A percentile compares a stretch with the other conserved stretches of the same genome.
These are phyloP conservation scores for Polypedilum pembai DNA, from an alignment of 1,140 invertebrate genomes.

Conservation along the genomic window DNA sequence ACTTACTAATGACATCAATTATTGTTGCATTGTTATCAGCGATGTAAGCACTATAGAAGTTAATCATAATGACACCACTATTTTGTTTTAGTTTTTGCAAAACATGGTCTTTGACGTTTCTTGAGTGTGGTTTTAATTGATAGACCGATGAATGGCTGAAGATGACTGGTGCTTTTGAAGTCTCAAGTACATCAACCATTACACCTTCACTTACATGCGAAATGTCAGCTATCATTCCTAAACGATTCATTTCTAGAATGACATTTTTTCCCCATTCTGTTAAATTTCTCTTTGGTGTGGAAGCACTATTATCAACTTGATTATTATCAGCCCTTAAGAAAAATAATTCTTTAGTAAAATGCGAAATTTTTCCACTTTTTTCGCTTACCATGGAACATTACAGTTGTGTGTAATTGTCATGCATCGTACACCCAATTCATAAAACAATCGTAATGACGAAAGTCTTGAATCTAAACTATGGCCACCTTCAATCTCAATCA, in stretches of 20 bases:
- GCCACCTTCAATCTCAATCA: slow-evolving; percentile 79
- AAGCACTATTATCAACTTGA: slow-evolving; percentile 42
- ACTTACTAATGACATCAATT: slow-evolving; percentile 43
- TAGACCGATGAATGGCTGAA: slow-evolving; percentile 77
- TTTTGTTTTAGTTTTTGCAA: slow-evolving; percentile 54
- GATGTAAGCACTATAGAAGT: slow-evolving; percentile 51
- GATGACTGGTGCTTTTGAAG: slow-evolving; percentile 69
- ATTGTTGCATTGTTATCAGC: slow-evolving; percentile 50
- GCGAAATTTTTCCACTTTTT: too few species aligned
- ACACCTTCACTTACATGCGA: slow-evolving; percentile 71
- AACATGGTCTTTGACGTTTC: slow-evolving; percentile 73
- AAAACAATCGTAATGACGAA: slow-evolving; percentile 73
- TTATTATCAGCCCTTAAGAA: slow-evolving; percentile 49
- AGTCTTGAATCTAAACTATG: slow-evolving; percentile 79
- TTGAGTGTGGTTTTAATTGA: slow-evolving; percentile 62
- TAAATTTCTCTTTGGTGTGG: slow-evolving; percentile 56
- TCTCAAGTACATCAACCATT: slow-evolving; percentile 63
- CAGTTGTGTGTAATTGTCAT: slow-evolving; percentile 74
- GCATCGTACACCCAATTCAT: slow-evolving; percentile 73
- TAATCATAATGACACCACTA: slow-evolving; percentile 57
- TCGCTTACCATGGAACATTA: slow-evolving; percentile 59
- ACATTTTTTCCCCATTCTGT: slow-evolving; percentile 49
- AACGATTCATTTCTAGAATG: slow-evolving; percentile 67
- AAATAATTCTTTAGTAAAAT: too few species aligned
- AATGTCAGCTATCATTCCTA: slow-evolving; percentile 79